Evolutionary conservation across 2,888 invertebrate species (phyloP).

Genomic region (Dyspetes luteomarginatus): DNA sequence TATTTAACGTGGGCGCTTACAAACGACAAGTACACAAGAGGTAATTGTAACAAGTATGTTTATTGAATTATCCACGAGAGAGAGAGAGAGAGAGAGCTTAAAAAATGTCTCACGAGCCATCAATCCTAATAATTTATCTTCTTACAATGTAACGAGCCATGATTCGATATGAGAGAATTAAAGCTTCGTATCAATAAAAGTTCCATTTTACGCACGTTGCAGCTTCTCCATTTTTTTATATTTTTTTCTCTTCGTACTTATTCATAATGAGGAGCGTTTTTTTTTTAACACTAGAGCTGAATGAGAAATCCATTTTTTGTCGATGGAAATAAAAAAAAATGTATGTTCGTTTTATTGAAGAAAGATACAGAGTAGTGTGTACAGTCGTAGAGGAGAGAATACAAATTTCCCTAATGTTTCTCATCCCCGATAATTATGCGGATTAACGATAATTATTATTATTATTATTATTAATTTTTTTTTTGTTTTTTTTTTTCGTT

Average conservation of each 20-base stretch:
- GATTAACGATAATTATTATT: conserved; percentile 48
- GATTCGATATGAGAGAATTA: conserved; percentile 29
- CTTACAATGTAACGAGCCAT: conserved; percentile 44
- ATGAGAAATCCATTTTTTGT: conserved; percentile 47
- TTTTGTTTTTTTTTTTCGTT: not conserved
- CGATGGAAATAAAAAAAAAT: conserved; percentile 79
- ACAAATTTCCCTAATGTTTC: conserved; percentile 59
- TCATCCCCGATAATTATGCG: conserved; percentile 57
- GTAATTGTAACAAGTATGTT: not conserved
- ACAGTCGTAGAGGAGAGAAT: conserved; percentile 70
- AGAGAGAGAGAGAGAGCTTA: not conserved
- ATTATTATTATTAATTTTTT: not conserved
- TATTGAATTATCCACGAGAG: not conserved
- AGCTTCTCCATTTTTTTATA: too few species aligned
- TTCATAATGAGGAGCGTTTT: not conserved
- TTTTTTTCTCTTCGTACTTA: not conserved
- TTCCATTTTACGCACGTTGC: too few species aligned
- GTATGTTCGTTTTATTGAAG: conserved; percentile 79
- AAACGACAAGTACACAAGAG: not conserved
- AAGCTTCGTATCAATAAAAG: not conserved
- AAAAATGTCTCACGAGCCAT: conserved; percentile 19
- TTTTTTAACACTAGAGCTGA: not conserved
- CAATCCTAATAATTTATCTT: conserved; percentile 10
- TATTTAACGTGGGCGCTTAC: too few species aligned
- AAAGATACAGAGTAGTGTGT: conserved; percentile 79